Base-by-base conservation (phyloP, 2,888 invertebrate species). In the Pseudeuparius sepicola region DNA sequence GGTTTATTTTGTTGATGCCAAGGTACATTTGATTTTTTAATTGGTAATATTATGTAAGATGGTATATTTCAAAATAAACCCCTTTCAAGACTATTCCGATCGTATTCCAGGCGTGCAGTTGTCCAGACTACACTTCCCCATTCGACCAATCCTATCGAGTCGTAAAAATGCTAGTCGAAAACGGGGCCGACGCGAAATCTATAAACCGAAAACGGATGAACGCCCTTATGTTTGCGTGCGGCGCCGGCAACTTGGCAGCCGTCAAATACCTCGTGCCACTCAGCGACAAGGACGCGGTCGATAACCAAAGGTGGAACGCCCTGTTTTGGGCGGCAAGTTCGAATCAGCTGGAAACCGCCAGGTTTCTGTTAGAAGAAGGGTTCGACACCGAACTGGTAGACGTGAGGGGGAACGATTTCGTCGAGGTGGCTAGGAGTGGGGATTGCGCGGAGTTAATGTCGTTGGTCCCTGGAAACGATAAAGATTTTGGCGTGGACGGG, bases 251-350 rank as follows among this genome's bases (percentile, higher is more conserved):
- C 46, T 48, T 59, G 7, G 56, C 61, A 24, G 64, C 73, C 25
- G 68, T 77, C 0, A 49, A 64, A 46, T 64, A 68, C 44, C 54
- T 80, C 4, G 39, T 77, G 10, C 66, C 71, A 24, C 48, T 66
- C 38, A 59, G 65, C 38, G 64, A 75, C 57, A 65, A 72, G 48
- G 66, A 73, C 52, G 67, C 68, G 47, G 61, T 63, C 33, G 77
- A 78, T 54, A 65, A 64, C 40, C 71, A 74, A 49, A 71, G 72
- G 23, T 73, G 73, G 71, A 59, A 77, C 76, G 75, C 73, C 26
- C 49, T 76, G 31, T 75, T 74, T 55, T 75, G 74, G 69, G 75
- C 77, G 30, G 68, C 67, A 6, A 64, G 67, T 45, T 65, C 65
- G 44, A 74, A 75, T 47, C 65, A 68, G 45, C 52, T 61, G 10